Evolutionary conservation across 2,888 invertebrate species (phyloP).

Genomic region (Drosophila mulleri): DNA sequence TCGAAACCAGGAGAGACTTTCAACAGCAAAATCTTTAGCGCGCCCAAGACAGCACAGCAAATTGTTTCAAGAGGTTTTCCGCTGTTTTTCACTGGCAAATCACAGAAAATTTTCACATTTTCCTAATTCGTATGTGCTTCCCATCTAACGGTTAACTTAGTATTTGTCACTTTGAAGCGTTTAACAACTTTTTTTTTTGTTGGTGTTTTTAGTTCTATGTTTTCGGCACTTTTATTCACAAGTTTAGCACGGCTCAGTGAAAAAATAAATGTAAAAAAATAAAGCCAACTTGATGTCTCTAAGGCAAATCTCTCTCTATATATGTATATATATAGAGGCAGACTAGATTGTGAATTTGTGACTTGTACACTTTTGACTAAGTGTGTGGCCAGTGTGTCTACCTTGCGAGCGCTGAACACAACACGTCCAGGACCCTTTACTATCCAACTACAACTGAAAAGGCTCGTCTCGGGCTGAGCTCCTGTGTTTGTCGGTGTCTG

Average conservation of each 20-base stretch:
- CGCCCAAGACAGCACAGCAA: constrained; percentile 49
- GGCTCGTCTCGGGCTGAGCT: constrained; percentile 57
- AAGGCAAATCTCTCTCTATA: neutral
- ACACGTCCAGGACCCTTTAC: constrained; percentile 84
- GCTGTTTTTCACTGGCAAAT: neutral
- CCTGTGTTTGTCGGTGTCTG: constrained; percentile 15
- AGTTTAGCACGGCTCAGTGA: constrained; percentile 13
- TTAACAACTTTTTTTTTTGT: neutral
- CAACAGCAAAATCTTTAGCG: constrained; percentile 42
- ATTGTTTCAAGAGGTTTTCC: constrained; percentile 40
- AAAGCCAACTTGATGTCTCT: neutral
- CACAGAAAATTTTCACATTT: neutral
- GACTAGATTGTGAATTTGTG: constrained; percentile 24
- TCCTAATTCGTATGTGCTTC: neutral
- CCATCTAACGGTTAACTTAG: neutral
- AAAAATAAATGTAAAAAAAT: constrained; percentile 28
- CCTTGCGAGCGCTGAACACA: constrained; percentile 70
- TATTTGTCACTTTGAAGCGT: constrained; percentile 17
- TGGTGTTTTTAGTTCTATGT: neutral
- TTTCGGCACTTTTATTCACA: neutral
- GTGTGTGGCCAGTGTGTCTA: constrained; percentile 32
- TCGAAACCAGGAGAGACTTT: constrained; percentile 45
- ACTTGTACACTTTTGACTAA: constrained; percentile 19
- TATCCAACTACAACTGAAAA: constrained; percentile 85
- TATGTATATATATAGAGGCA: neutral